Evolutionary conservation across 2,888 invertebrate genomes (phyloP).

Genomic region (Andrena camellia): DNA sequence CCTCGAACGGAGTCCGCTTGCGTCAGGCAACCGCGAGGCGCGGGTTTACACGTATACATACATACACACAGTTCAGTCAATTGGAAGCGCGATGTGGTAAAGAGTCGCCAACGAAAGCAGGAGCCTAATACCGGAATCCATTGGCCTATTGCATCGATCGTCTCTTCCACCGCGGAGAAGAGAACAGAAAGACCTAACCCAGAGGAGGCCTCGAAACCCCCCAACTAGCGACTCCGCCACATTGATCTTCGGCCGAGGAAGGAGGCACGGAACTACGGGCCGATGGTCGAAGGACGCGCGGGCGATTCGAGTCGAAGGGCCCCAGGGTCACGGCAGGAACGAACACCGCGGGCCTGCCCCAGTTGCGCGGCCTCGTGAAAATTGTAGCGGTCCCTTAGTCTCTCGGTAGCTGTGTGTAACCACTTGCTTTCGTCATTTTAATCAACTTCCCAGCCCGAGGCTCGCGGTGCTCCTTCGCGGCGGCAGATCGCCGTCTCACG

Average conservation of each 20-base stretch:
- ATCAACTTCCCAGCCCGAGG: neutral
- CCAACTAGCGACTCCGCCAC: conserved; percentile 58
- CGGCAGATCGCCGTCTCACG: neutral
- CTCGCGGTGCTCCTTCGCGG: conserved; percentile 1
- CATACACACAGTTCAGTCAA: conserved; percentile 79
- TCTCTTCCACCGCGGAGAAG: neutral
- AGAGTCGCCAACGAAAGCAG: conserved; percentile 75
- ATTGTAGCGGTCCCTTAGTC: conserved; percentile 9
- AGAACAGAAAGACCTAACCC: conserved; percentile 14
- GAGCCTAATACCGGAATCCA: conserved; percentile 50
- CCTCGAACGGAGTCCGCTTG: neutral
- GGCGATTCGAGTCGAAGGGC: neutral
- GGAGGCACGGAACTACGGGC: conserved; percentile 31
- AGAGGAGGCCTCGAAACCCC: conserved; percentile 59
- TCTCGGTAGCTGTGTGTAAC: conserved; percentile 27
- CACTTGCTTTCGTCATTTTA: conserved; percentile 14
- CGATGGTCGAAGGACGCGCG: conserved; percentile 17
- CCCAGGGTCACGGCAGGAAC: neutral
- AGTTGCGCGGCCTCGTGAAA: conserved; percentile 18
- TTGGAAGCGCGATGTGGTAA: conserved; percentile 79
- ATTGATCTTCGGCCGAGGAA: conserved; percentile 55
- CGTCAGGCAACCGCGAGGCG: conserved; percentile 47
- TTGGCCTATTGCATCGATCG: conserved; percentile 17
- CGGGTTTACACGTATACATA: conserved; percentile 56
- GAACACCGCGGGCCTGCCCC: conserved; percentile 6